A percentile compares a stretch with the other conserved stretches of the same genome.
Conservation (phyloP, 2,113 vertebrate genomes). For the Channa argus region DNA sequence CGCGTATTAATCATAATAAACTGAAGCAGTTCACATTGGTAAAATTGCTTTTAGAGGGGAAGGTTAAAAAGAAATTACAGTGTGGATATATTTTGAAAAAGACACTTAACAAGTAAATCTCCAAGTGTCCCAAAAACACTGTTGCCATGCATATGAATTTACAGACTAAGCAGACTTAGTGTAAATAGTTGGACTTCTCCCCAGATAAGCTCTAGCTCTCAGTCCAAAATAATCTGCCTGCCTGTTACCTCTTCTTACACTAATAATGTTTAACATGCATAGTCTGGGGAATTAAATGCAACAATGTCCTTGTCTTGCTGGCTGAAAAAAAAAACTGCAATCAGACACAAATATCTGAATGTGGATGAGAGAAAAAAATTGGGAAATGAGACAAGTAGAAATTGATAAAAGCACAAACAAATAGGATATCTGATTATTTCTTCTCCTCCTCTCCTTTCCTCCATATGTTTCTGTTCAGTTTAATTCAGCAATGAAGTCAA, state of each 20-base stretch:
- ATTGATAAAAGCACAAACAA: background rate
- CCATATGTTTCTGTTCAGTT: slow-evolving; percentile 69
- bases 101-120: slow-evolving; percentile 42
- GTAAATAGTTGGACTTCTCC: slow-evolving; percentile 64
- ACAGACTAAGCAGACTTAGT: slow-evolving; percentile 58
- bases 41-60: no score
- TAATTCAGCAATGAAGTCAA: slow-evolving; percentile 57
- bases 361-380: background rate
- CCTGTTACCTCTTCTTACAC: slow-evolving; percentile 55
- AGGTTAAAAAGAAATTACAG: background rate
- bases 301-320: slow-evolving; percentile 1
- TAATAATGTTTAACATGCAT: slow-evolving; percentile 37
- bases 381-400: background rate
- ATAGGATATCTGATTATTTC: background rate
- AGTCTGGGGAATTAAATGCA: slow-evolving; percentile 36
- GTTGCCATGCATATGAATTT: slow-evolving; percentile 63
- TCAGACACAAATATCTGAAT: background rate
- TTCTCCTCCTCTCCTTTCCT: background rate
- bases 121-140: slow-evolving; percentile 58
- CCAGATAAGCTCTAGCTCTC: slow-evolving; percentile 59
- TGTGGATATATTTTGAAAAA: slow-evolving; percentile 29
- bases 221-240: slow-evolving; percentile 65
- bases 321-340: slow-evolving; percentile 23
- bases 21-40: no score
- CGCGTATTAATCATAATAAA: no score